Evolutionary conservation across 2,113 vertebrate species (phyloP).

Genomic region (Ceyx cyanopectus): DNA sequence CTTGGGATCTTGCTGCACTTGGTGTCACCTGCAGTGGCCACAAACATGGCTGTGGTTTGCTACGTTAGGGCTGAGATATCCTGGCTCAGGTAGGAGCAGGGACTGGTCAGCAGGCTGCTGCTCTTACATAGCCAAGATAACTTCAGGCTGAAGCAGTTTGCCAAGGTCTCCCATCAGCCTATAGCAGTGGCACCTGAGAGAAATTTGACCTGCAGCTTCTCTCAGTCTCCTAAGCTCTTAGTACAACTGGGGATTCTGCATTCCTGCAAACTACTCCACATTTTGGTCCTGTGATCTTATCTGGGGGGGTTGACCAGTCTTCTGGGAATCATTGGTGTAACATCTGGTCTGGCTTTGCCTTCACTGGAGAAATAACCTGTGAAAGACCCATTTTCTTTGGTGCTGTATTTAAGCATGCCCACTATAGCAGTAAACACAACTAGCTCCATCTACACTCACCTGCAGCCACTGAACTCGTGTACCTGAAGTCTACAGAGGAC

Average conservation of each 20-base stretch:
- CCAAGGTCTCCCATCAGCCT: background rate
- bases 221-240: background rate
- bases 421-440: background rate
- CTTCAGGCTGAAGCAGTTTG: background rate
- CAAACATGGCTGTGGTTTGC: background rate
- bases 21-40: background rate
- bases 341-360: background rate
- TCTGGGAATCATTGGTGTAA: background rate
- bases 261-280: background rate
- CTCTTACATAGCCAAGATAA: background rate
- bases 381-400: background rate
- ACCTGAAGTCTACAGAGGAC: background rate
- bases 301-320: background rate
- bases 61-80: background rate
- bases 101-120: background rate
- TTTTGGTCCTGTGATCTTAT: background rate
- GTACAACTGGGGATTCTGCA: background rate
- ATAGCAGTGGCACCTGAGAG: background rate
- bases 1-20: background rate
- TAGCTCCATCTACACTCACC: background rate
- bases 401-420: background rate
- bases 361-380: background rate
- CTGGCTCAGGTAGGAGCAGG: background rate
- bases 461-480: rapidly evolving
- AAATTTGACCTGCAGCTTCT: background rate